Base-by-base conservation (phyloP, 2,888 invertebrate species). In the Amaurobius ferox region DNA sequence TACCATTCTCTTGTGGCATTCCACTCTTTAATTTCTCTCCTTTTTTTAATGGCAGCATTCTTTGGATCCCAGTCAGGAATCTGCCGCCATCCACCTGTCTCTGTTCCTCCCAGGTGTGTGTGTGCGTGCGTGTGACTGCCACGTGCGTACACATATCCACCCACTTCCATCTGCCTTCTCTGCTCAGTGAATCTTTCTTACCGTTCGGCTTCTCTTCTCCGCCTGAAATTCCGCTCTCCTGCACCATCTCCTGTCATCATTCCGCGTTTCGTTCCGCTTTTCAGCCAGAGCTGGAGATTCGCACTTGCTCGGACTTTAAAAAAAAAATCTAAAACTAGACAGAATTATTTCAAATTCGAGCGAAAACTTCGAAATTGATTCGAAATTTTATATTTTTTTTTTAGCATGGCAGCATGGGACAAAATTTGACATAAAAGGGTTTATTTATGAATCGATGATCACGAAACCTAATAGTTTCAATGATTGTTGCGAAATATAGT, bases 31-130 rank as follows among this genome's bases (percentile, higher is more conserved):
- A n/a, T 55, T 55, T 55, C 35, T 35, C 9, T 35, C 35, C 6
- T 35, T 35, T 35, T 44, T 13, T 44, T 44, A 16, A 55, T 23
- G 19, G 19, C 67, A n/a, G 29, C 66, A 48, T 67, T 62, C 68
- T 35, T 78, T 78, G 78, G 78, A 78, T n/a, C 3, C n/a, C 9
- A 11, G 26, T 78, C 78, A 78, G 68, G 26, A 61, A 78, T 78
- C 68, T 28, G 16, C 11, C 70, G 13, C 39, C 61, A 30, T 77
- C 76, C 76, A 77, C 76, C 76, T 77, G 76, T 67, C 76, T 23
- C 26, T 13, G 35, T 67, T 39, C 39, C 32, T 39, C 67, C 67
- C 16, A 23, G 35, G 32, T 23, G 29, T 64, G 64, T 44, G 44
- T 19, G 23, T 55, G 23, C 55, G 23, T 55, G 16, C 55, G 19